phyloP scores from a whole-genome alignment of 2,888 invertebrate genomes.

The Leucophenga montana region DNA sequence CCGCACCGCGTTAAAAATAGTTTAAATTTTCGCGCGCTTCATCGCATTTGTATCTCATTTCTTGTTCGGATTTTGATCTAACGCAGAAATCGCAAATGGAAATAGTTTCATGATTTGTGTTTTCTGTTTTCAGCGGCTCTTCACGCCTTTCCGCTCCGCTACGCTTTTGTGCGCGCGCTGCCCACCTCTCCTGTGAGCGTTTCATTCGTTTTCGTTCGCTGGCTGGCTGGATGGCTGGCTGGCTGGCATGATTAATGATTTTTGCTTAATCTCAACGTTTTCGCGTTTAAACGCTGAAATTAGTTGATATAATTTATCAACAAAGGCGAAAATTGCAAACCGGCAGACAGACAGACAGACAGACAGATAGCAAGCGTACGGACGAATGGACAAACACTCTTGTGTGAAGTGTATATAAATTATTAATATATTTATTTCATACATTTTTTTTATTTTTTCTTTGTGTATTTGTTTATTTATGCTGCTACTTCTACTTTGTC shows the following conservation, averaged over 20 bases:
- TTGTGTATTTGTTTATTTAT: too few species aligned
- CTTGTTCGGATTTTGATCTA: background rate
- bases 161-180: background rate
- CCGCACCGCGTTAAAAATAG: conserved; percentile 55
- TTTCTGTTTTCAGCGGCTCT: background rate
- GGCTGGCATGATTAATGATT: conserved; percentile 24
- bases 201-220: conserved; percentile 12
- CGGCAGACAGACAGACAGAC: too few species aligned
- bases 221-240: too few species aligned
- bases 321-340: conserved; percentile 15
- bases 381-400: too few species aligned
- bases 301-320: conserved; percentile 24
- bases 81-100: conserved; percentile 33
- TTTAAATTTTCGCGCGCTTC: conserved; percentile 23
- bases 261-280: conserved; percentile 12
- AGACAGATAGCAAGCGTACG: too few species aligned
- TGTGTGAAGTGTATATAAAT: background rate
- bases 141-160: background rate
- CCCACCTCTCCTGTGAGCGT: background rate
- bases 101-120: conserved; percentile 1
- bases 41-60: background rate
- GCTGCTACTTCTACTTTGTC: background rate
- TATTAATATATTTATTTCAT: background rate
- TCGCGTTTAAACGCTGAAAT: conserved; percentile 21
- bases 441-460: background rate